Evolutionary conservation across 2,797 vertebrate genomes (phyloP).

Genomic region (Hirundo rustica): DNA sequence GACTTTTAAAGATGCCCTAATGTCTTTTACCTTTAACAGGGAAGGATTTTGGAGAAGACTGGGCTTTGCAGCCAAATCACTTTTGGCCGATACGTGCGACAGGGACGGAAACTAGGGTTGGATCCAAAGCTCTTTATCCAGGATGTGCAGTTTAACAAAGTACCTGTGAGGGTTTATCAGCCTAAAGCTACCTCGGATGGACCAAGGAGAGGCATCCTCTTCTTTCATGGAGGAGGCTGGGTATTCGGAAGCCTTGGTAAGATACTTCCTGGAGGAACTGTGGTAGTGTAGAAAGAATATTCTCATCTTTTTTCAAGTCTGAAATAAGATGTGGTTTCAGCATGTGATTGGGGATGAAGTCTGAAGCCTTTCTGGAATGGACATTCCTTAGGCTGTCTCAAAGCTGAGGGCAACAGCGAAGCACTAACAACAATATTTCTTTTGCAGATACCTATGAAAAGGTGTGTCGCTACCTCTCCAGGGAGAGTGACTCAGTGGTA

Average conservation of each 20-base stretch:
- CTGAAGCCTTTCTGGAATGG: neutral
- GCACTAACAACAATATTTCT: slow-evolving; percentile 1
- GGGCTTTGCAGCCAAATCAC: slow-evolving; percentile 77
- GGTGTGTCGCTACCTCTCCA: slow-evolving; percentile 80
- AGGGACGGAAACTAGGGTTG: slow-evolving; percentile 49
- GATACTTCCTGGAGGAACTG: neutral
- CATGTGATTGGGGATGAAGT: neutral
- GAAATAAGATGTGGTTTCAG: neutral
- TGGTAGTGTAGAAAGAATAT: neutral
- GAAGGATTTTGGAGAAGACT: slow-evolving; percentile 78
- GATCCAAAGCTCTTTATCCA: slow-evolving; percentile 78
- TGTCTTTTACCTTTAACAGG: slow-evolving; percentile 62
- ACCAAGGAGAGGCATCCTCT: slow-evolving; percentile 78
- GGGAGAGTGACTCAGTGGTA: slow-evolving; percentile 76
- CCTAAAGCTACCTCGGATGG: slow-evolving; percentile 67
- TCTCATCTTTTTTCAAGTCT: neutral
- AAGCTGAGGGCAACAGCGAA: neutral
- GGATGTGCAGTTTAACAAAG: slow-evolving; percentile 76
- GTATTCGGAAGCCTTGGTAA: slow-evolving; percentile 76
- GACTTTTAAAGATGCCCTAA: neutral
- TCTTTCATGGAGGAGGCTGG: slow-evolving; percentile 85
- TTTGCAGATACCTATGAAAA: slow-evolving; percentile 79
- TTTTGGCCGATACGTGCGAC: slow-evolving; percentile 74
- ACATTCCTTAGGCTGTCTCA: neutral
- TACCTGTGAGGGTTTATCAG: slow-evolving; percentile 83